Evolutionary conservation across 2,113 vertebrate species (phyloP), one percentile per base, ranked within the genome.

Genomic region (Paratilapia polleni): DNA sequence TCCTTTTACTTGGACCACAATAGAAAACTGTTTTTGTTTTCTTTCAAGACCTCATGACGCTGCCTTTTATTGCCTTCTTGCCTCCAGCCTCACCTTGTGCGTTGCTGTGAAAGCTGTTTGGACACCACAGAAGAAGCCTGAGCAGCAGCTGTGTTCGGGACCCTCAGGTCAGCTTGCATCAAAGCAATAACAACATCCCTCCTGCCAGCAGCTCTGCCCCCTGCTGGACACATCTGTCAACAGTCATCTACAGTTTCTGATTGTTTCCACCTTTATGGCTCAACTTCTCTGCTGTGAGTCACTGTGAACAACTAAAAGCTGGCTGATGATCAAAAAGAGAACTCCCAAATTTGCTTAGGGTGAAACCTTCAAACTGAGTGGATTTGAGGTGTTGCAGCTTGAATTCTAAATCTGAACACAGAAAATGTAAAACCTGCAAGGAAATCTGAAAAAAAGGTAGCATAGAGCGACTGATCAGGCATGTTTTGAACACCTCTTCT

Each of bases 131-230:
- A 28, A 62, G 74, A 78, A 8, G 28, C 34, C 52, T 24, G 14
- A 83, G 41, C 78, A 73, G 91, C 86, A 91, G 60, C 85, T 89
- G 85, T 82, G 70, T 82, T 88, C 63, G 6, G 3, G 3, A 68
- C 54, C 81, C 13, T 60, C 28, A 24, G 79, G 81, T 88, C 77
- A 82, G 28, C 52, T 76, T 2, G 8, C 74, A 81, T 64, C 84
- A 87, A 82, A 85, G 82, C 0, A 78, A 85, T 8, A 8, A 80
- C 78, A 88, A 93, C 87, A 90, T 26, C 36, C 28, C 22, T 13
- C 70, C 62, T 52, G 56, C 79, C 75, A 6, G 56, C 74, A 63
- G 49, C 70, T 86, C 77, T 20, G 34, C 77, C 66, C 83, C 87
- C 85, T 74, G 75, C 80, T 86, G 84, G 84, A 87, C 73, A 58